Evolutionary conservation across 2,888 invertebrate species (phyloP).

Genomic region (Endomychus coccineus): DNA sequence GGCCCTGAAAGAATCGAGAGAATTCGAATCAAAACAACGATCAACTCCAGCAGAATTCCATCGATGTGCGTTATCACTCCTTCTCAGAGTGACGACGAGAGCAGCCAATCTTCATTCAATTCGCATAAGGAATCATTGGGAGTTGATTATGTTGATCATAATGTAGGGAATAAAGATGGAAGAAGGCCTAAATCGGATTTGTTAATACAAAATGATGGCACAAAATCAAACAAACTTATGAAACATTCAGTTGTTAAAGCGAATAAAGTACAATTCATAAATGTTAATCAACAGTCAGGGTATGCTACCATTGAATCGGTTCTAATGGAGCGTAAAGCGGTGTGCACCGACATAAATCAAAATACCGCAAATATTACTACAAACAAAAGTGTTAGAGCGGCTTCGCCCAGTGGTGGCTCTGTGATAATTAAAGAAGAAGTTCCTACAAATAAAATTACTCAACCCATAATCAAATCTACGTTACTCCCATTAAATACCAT

Average conservation of each 20-base stretch:
- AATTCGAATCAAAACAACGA: slow-evolving; percentile 77
- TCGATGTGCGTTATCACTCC: slow-evolving; percentile 90
- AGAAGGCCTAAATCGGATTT: slow-evolving; percentile 16
- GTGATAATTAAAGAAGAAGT: slow-evolving; percentile 31
- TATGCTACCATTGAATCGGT: slow-evolving; percentile 40
- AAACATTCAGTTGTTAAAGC: slow-evolving; percentile 25
- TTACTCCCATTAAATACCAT: slow-evolving; percentile 63
- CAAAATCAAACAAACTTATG: slow-evolving; percentile 20
- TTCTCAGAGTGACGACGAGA: slow-evolving; percentile 80
- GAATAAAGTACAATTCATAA: slow-evolving; percentile 35
- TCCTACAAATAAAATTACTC: slow-evolving; percentile 21
- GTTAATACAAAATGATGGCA: slow-evolving; percentile 18
- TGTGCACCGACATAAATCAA: slow-evolving; percentile 11
- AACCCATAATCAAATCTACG: slow-evolving; percentile 42
- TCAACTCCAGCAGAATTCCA: slow-evolving; percentile 80
- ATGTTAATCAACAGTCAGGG: slow-evolving; percentile 38
- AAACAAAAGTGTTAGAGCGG: slow-evolving; percentile 30
- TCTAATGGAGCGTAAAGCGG: slow-evolving; percentile 18
- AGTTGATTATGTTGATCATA: too few species aligned
- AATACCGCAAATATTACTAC: slow-evolving; percentile 15
- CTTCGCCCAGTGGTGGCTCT: slow-evolving; percentile 40
- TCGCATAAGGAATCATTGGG: slow-evolving; percentile 16
- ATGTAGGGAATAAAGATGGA: slow-evolving; percentile 7
- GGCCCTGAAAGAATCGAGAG: slow-evolving; percentile 82
- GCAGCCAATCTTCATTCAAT: slow-evolving; percentile 35